Evolutionary conservation across 1,140 invertebrate genomes (phyloP), one percentile per base, ranked within the genome.

Genomic region (Apis laboriosa): DNA sequence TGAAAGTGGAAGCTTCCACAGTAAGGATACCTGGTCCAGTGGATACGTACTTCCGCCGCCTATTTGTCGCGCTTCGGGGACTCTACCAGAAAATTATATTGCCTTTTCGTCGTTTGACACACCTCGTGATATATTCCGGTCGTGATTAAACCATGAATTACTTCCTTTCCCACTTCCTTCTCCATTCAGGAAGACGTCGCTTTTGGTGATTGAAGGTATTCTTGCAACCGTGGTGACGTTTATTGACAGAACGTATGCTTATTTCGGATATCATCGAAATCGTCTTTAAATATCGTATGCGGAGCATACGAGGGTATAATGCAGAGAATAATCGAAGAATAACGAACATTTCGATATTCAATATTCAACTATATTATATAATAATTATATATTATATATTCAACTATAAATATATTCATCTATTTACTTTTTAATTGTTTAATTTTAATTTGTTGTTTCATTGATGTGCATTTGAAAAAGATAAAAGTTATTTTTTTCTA

Each of bases 21-120:
- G 66, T 84, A 88, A 92, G 90, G 91, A 91, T 91, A 90, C 91
- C 89, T 92, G 91, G 87, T 92, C 90, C 91, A 92, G 85, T 91
- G 91, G 90, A 86, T 87, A 92, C 90, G 88, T 66, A 85, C 86
- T 92, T 92, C 92, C 92, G 89, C 89, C 81, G 83, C 77, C 86
- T 84, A 89, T 89, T 89, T 88, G 73, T 85, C 83, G 81, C 86
- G 83, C 84, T 87, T 85, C 83, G 88, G 19, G 56, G 77, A 67
- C 73, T 81, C 56, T 12, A 34, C 66, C 80, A 84, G 82, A 86
- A 84, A 89, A 86, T 89, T 88, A 84, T 89, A 80, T 84, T 74
- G 81, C 67, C 61, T 85, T 84, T 79, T 73, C 60, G 71, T 49
- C 79, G 80, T 81, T 85, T 75, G 81, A 80, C 86, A 74, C 86